A percentile compares a stretch with the other conserved stretches of the same genome.
Conservation (phyloP, 2,888 invertebrate genomes). For the Alloplasta piceator region DNA sequence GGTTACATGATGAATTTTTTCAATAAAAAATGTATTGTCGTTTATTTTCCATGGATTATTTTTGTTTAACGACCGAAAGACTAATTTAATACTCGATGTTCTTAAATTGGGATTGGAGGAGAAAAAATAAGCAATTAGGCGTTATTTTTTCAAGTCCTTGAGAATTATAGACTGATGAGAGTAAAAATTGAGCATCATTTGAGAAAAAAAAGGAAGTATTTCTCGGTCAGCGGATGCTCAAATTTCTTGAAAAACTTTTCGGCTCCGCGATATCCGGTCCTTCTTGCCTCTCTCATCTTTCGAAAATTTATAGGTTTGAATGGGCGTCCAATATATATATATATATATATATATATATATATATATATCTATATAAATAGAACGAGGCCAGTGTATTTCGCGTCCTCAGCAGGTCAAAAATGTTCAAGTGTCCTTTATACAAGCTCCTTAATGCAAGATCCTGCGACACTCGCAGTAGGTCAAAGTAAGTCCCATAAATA, state of each 20-base stretch:
- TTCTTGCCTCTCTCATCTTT: slow-evolving; percentile 11
- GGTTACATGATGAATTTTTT: no score
- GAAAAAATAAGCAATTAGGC: not conserved
- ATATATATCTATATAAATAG: slow-evolving; percentile 26
- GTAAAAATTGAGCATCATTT: slow-evolving; percentile 34
- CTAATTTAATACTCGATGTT: no score
- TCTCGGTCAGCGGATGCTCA: slow-evolving; percentile 57
- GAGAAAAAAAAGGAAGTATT: slow-evolving; percentile 32
- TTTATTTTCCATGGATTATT: no score
- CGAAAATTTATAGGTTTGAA: not conserved
- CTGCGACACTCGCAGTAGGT: not conserved
- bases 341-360: slow-evolving; percentile 1
- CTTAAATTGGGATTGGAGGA: not conserved
- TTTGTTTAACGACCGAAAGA: no score
- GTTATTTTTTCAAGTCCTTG: no score
- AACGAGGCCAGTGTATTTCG: slow-evolving; percentile 36
- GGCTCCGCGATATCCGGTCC: slow-evolving; percentile 53
- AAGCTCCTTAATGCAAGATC: not conserved
- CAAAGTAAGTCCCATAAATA: slow-evolving; percentile 21
- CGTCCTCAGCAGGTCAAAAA: slow-evolving; percentile 50
- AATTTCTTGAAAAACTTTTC: slow-evolving; percentile 57
- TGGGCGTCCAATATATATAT: not conserved
- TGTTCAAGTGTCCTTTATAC: slow-evolving; percentile 19
- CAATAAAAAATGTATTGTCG: no score
- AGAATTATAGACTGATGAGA: not conserved